phyloP scores from a whole-genome alignment of 2,888 invertebrate genomes.

The Drosophila robusta region DNA sequence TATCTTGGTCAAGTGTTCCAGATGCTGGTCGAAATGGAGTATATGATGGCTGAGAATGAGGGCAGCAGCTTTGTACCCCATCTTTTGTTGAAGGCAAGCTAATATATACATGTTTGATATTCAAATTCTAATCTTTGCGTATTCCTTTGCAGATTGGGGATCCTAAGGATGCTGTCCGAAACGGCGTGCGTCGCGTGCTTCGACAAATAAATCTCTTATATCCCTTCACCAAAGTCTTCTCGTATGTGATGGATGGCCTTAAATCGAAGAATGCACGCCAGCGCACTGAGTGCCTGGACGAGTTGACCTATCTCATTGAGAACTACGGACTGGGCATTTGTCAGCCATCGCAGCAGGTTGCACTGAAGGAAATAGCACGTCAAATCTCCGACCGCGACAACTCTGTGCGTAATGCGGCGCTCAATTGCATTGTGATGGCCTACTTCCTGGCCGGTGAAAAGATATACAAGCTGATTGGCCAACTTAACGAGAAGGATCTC shows the following conservation, averaged over 20 bases:
- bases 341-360: constrained; percentile 91
- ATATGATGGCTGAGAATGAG: constrained; percentile 95
- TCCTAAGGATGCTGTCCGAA: constrained; percentile 97
- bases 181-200: constrained; percentile 94
- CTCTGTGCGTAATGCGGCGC: constrained; percentile 96
- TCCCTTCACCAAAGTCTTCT: constrained; percentile 94
- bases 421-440: constrained; percentile 96
- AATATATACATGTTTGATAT: not conserved
- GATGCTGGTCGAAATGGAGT: constrained; percentile 91
- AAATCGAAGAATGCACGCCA: constrained; percentile 99
- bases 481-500: constrained; percentile 97
- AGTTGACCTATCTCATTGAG: constrained; percentile 94
- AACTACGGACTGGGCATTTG: constrained; percentile 93
- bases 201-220: constrained; percentile 94
- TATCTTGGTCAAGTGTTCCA: constrained; percentile 94
- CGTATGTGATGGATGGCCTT: constrained; percentile 96
- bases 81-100: constrained; percentile 92
- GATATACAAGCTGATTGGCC: constrained; percentile 95
- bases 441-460: constrained; percentile 96
- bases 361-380: constrained; percentile 93
- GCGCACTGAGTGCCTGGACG: constrained; percentile 97
- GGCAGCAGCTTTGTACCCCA: constrained; percentile 98
- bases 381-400: constrained; percentile 99
- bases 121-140: not conserved
- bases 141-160: constrained; percentile 91